These are phyloP conservation scores for Blera fallax DNA, from an alignment of 2,888 invertebrate genomes.

Conservation along the genomic window DNA sequence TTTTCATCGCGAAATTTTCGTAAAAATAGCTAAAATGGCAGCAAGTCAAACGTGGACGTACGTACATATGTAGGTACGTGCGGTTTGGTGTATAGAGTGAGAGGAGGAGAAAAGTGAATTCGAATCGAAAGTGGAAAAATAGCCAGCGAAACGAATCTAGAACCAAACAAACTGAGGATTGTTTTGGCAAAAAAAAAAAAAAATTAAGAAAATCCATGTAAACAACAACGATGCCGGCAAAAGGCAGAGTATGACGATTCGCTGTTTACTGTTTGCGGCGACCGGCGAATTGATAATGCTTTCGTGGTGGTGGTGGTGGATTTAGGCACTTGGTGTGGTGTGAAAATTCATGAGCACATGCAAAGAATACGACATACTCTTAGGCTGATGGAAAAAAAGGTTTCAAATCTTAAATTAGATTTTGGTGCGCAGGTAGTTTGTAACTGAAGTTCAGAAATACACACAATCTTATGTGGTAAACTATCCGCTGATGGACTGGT, in stretches of 20 bases:
- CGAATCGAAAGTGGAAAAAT: slow-evolving; percentile 25
- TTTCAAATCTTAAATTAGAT: neutral
- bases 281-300: slow-evolving; percentile 35
- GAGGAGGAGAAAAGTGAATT: slow-evolving; percentile 32
- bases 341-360: neutral
- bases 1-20: slow-evolving; percentile 45
- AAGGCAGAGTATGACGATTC: neutral
- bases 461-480: too few relatives aligned
- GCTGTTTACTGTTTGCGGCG: neutral
- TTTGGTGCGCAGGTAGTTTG: too few relatives aligned
- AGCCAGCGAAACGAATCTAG: slow-evolving; percentile 39
- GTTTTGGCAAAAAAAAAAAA: slow-evolving; percentile 12
- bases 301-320: slow-evolving; percentile 32
- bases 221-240: slow-evolving; percentile 49
- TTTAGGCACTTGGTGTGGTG: neutral
- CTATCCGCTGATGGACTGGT: too few relatives aligned
- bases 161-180: slow-evolving; percentile 52
- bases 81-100: neutral
- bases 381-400: neutral
- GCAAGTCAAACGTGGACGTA: slow-evolving; percentile 22
- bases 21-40: slow-evolving; percentile 62
- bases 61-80: neutral
- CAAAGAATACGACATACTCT: slow-evolving; percentile 5
- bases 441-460: too few relatives aligned
- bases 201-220: slow-evolving; percentile 4